Evolutionary conservation across 2,888 invertebrate genomes (phyloP).

Genomic region (Drosophila limbata): DNA sequence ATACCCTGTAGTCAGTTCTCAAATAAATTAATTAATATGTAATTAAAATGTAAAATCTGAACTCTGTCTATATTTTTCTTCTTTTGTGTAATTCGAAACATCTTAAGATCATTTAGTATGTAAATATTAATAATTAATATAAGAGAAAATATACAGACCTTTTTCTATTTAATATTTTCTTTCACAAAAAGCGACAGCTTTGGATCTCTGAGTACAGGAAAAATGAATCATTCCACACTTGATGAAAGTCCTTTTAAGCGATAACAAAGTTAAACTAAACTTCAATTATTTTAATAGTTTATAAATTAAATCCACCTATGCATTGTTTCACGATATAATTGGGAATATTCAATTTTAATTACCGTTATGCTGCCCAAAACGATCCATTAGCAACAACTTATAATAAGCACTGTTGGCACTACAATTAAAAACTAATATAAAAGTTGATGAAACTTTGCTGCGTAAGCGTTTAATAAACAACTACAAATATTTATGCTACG

Average conservation of each 20-base stretch:
- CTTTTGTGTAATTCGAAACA: no score
- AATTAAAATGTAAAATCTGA: no score
- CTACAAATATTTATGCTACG: constrained; percentile 29
- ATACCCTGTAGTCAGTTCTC: not conserved
- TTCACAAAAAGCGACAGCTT: no score
- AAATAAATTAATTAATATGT: no score
- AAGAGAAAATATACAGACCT: not conserved
- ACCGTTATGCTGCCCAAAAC: constrained; percentile 12
- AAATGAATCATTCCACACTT: not conserved
- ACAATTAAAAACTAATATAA: constrained; percentile 34
- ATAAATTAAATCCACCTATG: not conserved
- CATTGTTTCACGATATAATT: not conserved
- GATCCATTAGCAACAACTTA: constrained; percentile 16
- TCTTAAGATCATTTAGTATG: not conserved
- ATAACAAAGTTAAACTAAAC: not conserved
- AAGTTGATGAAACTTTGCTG: constrained; percentile 44
- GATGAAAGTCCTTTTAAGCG: not conserved
- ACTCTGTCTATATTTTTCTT: no score
- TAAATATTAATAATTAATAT: not conserved
- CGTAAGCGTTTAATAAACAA: constrained; percentile 57
- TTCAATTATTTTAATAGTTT: not conserved
- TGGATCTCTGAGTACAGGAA: no score
- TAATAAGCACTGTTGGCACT: constrained; percentile 2
- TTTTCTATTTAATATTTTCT: no score
- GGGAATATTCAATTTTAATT: constrained; percentile 10